Evolutionary conservation across 2,113 vertebrate genomes (phyloP).

Genomic region (Rhagologus leucostigma): DNA sequence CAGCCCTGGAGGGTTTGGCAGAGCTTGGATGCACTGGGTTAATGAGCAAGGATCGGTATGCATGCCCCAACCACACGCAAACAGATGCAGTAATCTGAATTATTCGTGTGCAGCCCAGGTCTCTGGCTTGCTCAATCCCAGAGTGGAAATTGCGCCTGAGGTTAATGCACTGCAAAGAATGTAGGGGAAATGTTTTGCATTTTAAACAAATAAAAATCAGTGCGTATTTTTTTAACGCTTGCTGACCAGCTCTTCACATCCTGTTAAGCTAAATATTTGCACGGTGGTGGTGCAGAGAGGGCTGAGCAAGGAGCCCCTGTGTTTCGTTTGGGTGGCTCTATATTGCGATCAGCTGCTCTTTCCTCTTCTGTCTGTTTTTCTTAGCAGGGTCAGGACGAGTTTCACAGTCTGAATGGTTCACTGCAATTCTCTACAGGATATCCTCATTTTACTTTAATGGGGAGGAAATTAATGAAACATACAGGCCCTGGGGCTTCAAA

Average conservation of each 20-base stretch:
- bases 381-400: slow-evolving; percentile 72
- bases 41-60: background rate
- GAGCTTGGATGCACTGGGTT: background rate
- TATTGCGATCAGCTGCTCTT: slow-evolving; percentile 64
- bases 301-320: slow-evolving; percentile 42
- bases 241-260: slow-evolving; percentile 67
- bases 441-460: slow-evolving; percentile 77
- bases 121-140: slow-evolving; percentile 21
- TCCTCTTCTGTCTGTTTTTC: slow-evolving; percentile 70
- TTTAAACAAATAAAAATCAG: slow-evolving; percentile 66
- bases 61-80: background rate
- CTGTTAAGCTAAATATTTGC: slow-evolving; percentile 71
- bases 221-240: slow-evolving; percentile 60
- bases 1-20: background rate
- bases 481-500: slow-evolving; percentile 71
- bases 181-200: slow-evolving; percentile 60
- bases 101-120: slow-evolving; percentile 13
- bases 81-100: slow-evolving; percentile 17
- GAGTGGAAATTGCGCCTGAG: slow-evolving; percentile 36
- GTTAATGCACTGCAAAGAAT: slow-evolving; percentile 64
- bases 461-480: slow-evolving; percentile 78
- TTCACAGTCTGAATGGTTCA: slow-evolving; percentile 72
- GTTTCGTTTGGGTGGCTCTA: slow-evolving; percentile 59
- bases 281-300: slow-evolving; percentile 40
- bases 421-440: slow-evolving; percentile 77